A percentile compares a stretch with the other conserved stretches of the same genome.
Evolutionary conservation across 2,113 vertebrate genomes (phyloP).

Genomic region (Junco hyemalis): DNA sequence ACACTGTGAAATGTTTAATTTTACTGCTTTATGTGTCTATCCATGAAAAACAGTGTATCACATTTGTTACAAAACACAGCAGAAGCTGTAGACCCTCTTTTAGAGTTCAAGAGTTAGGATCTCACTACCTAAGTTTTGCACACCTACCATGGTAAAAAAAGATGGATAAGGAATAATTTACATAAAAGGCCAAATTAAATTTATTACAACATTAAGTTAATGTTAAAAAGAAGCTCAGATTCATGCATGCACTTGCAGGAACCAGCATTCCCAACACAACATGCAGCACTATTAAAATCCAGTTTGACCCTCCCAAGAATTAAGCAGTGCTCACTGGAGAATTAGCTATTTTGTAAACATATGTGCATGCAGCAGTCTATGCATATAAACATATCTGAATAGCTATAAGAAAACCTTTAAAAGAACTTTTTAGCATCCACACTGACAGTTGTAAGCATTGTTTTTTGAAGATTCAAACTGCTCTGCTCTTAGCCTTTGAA

Average conservation of each 20-base stretch:
- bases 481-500: conserved; percentile 25
- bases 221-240: background rate
- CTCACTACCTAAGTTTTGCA: background rate
- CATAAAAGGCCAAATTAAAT: background rate
- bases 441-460: background rate
- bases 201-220: background rate
- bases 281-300: background rate
- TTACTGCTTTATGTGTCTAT: background rate
- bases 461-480: background rate
- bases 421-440: background rate
- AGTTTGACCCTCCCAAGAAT: background rate
- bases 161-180: background rate
- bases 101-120: background rate
- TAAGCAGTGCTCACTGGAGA: background rate
- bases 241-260: background rate
- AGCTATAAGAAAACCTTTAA: background rate
- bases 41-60: background rate
- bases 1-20: background rate
- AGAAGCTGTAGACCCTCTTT: background rate
- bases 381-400: background rate
- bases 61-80: background rate
- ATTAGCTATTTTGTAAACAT: background rate
- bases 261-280: background rate
- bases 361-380: background rate
- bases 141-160: background rate